A percentile compares a stretch with the other conserved stretches of the same genome.
These are phyloP conservation scores for Aurelia sp. DNA, from an alignment of 30 jellyfish, hydroid and myxozoan genomes.

Conservation along the genomic window DNA sequence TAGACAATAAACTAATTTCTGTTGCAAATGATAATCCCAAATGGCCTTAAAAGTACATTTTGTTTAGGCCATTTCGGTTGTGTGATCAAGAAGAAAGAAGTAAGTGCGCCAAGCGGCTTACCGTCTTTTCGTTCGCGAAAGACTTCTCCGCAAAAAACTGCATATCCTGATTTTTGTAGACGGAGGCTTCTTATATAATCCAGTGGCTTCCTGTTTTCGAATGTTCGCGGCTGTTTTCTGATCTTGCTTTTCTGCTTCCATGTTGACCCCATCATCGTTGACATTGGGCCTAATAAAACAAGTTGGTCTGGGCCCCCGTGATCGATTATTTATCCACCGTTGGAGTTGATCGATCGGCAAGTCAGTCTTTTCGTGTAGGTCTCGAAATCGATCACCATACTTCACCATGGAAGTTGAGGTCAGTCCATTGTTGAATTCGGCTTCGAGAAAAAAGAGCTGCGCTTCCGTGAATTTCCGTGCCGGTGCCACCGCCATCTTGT, in stretches of 20 bases:
- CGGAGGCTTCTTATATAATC: slow-evolving; percentile 8
- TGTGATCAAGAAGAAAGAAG: not conserved
- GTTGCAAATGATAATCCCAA: slow-evolving; percentile 3
- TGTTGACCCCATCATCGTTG: not conserved
- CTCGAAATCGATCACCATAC: no score
- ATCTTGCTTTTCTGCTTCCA: not conserved
- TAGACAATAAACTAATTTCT: no score
- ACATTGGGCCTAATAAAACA: slow-evolving; percentile 4
- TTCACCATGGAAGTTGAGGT: slow-evolving; percentile 8
- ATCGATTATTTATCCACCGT: no score
- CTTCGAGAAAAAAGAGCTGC: no score
- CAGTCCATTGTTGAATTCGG: not conserved
- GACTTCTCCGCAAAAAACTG: slow-evolving; percentile 17
- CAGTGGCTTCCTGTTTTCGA: not conserved
- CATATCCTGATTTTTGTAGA: slow-evolving; percentile 9
- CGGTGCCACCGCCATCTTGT: not conserved
- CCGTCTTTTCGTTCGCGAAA: not conserved
- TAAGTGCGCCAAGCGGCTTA: not conserved
- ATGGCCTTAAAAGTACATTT: not conserved
- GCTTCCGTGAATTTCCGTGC: slow-evolving; percentile 15
- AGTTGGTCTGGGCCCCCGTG: slow-evolving; percentile 4
- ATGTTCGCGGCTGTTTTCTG: no score
- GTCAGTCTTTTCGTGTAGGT: no score
- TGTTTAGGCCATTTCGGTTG: slow-evolving; percentile 3
- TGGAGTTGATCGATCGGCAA: no score